phyloP scores from a whole-genome alignment of 1,140 invertebrate genomes.

The Drosophila kepulauana region DNA sequence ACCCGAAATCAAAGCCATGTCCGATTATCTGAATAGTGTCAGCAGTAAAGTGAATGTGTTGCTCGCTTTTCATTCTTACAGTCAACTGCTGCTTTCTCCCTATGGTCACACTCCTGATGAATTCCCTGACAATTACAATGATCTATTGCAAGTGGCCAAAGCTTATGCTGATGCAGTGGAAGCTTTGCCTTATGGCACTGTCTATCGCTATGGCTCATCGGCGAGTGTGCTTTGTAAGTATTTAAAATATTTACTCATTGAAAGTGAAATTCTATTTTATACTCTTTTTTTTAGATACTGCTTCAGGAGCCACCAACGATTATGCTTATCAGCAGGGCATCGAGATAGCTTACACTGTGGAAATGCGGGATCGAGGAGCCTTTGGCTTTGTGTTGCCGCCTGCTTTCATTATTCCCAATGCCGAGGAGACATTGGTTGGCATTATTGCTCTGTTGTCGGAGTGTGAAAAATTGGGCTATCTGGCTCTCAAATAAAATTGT shows the following conservation, averaged over 20 bases:
- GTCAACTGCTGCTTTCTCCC: conserved; percentile 86
- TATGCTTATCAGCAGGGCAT: conserved; percentile 88
- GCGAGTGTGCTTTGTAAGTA: conserved; percentile 87
- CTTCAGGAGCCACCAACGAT: conserved; percentile 9
- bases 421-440: conserved; percentile 92
- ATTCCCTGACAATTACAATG: conserved; percentile 85
- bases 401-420: conserved; percentile 91
- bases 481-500: conserved; percentile 41
- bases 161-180: conserved; percentile 85
- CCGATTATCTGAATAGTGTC: conserved; percentile 86
- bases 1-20: conserved; percentile 88
- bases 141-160: conserved; percentile 85
- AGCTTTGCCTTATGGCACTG: conserved; percentile 85
- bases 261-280: too few relatives aligned
- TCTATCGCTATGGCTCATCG: conserved; percentile 86
- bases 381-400: conserved; percentile 95
- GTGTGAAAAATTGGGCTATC: conserved; percentile 62
- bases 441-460: conserved; percentile 89
- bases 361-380: conserved; percentile 89
- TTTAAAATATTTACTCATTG: too few relatives aligned
- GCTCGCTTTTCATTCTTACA: conserved; percentile 86
- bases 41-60: conserved; percentile 85
- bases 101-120: conserved; percentile 85
- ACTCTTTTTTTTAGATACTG: conserved; percentile 78
- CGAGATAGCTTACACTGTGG: conserved; percentile 87